These are phyloP conservation scores for Myotis brandtii DNA, from an alignment of 2,113 vertebrate species.

Conservation along the genomic window DNA sequence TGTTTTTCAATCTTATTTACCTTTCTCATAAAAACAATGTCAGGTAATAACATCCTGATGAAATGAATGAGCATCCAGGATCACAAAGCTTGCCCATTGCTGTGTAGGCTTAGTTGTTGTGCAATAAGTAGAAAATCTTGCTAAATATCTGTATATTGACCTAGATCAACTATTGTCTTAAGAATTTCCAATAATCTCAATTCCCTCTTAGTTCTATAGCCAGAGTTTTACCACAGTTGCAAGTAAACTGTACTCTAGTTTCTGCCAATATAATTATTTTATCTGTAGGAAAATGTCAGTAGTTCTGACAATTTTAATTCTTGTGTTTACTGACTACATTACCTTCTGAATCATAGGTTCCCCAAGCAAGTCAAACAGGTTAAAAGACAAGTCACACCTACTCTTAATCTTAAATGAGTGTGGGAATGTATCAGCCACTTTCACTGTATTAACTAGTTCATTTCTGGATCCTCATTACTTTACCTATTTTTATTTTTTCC, in stretches of 20 bases:
- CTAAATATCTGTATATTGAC: background rate
- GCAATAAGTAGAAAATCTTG: conserved; percentile 50
- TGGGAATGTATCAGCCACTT: conserved; percentile 68
- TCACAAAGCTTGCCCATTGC: background rate
- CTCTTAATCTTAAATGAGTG: conserved; percentile 69
- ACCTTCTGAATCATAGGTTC: conserved; percentile 74
- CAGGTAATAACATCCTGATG: background rate
- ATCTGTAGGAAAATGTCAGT: conserved; percentile 73
- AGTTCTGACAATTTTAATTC: conserved; percentile 76
- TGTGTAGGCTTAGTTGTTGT: background rate
- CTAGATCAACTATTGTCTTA: background rate
- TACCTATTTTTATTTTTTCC: conserved; percentile 23
- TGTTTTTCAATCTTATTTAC: conserved; percentile 29
- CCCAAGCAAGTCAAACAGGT: conserved; percentile 79
- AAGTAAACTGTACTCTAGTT: conserved; percentile 38
- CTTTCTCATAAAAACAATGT: conserved; percentile 54
- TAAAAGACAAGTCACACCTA: conserved; percentile 73
- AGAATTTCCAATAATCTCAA: conserved; percentile 43
- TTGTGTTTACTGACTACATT: conserved; percentile 71
- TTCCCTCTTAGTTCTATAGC: background rate
- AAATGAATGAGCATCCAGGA: background rate
- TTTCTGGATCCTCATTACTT: conserved; percentile 30
- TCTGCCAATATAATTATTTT: conserved; percentile 67
- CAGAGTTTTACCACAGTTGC: background rate
- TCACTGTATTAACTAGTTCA: conserved; percentile 43